These are phyloP conservation scores for Drosophila prostipennis DNA, from an alignment of 2,888 invertebrate genomes.

Conservation along the genomic window DNA sequence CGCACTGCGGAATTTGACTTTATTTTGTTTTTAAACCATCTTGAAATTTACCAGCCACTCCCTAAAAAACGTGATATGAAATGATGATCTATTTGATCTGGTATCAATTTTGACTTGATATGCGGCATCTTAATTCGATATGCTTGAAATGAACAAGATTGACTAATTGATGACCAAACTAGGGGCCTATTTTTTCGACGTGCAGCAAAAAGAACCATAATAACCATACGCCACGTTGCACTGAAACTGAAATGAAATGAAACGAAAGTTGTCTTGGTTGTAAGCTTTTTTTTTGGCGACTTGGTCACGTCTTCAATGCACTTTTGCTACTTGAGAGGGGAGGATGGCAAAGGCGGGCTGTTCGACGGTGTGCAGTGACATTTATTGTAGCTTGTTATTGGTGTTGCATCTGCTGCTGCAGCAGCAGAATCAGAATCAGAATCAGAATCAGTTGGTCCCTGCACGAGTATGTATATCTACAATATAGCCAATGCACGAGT, in stretches of 20 bases:
- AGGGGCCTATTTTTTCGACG: neutral
- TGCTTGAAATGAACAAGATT: too few relatives aligned
- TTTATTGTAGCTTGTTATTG: constrained; percentile 50
- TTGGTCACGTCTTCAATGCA: constrained; percentile 74
- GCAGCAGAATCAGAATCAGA: neutral
- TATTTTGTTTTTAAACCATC: too few relatives aligned
- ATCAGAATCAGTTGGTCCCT: constrained; percentile 56
- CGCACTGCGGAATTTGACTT: too few relatives aligned
- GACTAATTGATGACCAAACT: too few relatives aligned
- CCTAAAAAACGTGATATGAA: too few relatives aligned
- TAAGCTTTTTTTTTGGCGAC: constrained; percentile 46
- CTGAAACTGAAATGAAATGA: constrained; percentile 38
- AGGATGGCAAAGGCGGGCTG: neutral
- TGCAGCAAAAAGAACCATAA: constrained; percentile 40
- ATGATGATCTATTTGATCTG: too few relatives aligned
- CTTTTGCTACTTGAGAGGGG: constrained; percentile 31
- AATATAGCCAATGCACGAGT: constrained; percentile 54
- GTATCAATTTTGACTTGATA: too few relatives aligned
- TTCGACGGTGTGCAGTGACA: constrained; percentile 46
- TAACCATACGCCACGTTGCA: constrained; percentile 67
- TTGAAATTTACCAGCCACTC: too few relatives aligned
- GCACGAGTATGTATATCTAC: constrained; percentile 32
- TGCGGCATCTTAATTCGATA: too few relatives aligned
- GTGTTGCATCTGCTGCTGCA: constrained; percentile 22
- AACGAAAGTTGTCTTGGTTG: constrained; percentile 46